These are phyloP conservation scores for Macrosoma leucophasiata DNA, from an alignment of 2,888 invertebrate genomes.

Conservation along the genomic window DNA sequence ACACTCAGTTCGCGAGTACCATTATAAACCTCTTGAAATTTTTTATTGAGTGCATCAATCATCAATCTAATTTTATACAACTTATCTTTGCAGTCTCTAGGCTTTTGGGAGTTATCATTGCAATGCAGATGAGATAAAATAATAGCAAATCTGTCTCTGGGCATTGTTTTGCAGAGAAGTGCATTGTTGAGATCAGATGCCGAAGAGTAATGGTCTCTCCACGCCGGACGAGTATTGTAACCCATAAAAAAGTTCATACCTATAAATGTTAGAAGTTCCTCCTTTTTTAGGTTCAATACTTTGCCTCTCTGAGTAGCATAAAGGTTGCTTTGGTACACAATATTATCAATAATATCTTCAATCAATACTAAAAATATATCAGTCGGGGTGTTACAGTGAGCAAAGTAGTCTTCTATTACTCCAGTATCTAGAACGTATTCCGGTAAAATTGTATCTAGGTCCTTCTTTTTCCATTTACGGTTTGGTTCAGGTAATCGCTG, in stretches of 20 bases:
- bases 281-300: slow-evolving; percentile 27
- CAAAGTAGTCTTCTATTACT: slow-evolving; percentile 25
- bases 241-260: no score
- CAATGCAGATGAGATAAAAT: slow-evolving; percentile 19
- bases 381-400: slow-evolving; percentile 24
- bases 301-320: slow-evolving; percentile 26
- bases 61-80: slow-evolving; percentile 14
- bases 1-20: slow-evolving; percentile 23
- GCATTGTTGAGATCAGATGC: no score
- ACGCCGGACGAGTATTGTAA: no score
- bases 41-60: slow-evolving; percentile 19
- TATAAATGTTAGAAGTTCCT: slow-evolving; percentile 27
- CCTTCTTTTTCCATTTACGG: slow-evolving; percentile 24
- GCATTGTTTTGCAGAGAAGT: slow-evolving; percentile 22
- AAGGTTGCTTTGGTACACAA: slow-evolving; percentile 26
- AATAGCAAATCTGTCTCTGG: slow-evolving; percentile 25
- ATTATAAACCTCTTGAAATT: slow-evolving; percentile 20
- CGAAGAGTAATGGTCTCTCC: no score
- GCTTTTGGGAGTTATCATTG: slow-evolving; percentile 4
- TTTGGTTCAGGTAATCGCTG: slow-evolving; percentile 24
- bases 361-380: slow-evolving; percentile 27
- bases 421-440: slow-evolving; percentile 24
- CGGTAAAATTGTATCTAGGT: slow-evolving; percentile 23
- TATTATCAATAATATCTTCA: slow-evolving; percentile 24
- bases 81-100: slow-evolving; percentile 3